Evolutionary conservation across 2,113 vertebrate genomes (phyloP).

Genomic region (Rostratula benghalensis): DNA sequence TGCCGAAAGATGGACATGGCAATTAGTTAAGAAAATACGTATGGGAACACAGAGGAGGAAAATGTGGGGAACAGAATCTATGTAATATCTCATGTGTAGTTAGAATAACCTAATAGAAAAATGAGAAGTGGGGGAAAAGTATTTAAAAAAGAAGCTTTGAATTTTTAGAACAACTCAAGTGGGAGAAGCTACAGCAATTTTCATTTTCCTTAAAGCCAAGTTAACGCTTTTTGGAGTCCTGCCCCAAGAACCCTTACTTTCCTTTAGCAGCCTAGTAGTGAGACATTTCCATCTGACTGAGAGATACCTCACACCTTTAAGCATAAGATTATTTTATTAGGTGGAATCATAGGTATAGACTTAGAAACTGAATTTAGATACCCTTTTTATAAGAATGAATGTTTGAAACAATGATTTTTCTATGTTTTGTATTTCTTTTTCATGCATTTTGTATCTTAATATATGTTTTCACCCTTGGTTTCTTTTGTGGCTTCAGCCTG

Average conservation of each 20-base stretch:
- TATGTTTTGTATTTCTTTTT: fast-evolving
- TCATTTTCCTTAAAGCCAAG: background rate
- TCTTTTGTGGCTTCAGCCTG: background rate
- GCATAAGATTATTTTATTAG: background rate
- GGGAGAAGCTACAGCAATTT: background rate
- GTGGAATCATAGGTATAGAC: background rate
- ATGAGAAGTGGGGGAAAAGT: background rate
- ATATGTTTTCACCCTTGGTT: background rate
- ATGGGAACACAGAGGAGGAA: background rate
- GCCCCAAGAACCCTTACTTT: background rate
- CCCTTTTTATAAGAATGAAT: background rate
- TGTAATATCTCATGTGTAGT: background rate
- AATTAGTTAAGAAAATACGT: background rate
- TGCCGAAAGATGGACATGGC: fast-evolving
- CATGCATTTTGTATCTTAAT: background rate
- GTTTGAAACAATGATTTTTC: background rate
- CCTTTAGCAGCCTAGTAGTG: background rate
- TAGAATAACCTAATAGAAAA: background rate
- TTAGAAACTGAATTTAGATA: background rate
- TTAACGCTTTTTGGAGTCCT: background rate
- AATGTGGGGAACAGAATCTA: background rate
- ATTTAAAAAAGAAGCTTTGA: background rate
- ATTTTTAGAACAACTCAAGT: background rate
- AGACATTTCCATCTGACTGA: background rate
- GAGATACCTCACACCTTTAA: background rate